These are phyloP conservation scores for Neelides folsomi DNA, from an alignment of 2,888 invertebrate genomes.

Conservation along the genomic window DNA sequence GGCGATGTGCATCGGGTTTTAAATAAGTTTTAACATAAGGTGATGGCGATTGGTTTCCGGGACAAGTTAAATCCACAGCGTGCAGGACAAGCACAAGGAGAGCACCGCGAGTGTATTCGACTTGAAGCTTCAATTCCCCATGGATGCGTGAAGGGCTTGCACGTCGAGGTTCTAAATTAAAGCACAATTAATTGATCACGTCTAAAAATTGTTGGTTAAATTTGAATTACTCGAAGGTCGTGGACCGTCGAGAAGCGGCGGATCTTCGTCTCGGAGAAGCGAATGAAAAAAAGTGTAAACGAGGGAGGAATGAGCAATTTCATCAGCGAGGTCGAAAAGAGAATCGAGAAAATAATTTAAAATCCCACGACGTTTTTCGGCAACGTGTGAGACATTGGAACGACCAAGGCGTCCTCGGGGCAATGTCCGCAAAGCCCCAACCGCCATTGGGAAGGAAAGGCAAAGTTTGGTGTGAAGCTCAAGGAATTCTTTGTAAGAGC, in stretches of 20 bases:
- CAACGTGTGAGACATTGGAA: constrained; percentile 87
- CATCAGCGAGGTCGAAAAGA: constrained; percentile 73
- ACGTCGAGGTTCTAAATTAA: constrained; percentile 3
- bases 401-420: constrained; percentile 48
- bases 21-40: constrained; percentile 86
- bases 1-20: constrained; percentile 79
- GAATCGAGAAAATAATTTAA: constrained; percentile 77
- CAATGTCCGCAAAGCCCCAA: constrained; percentile 22
- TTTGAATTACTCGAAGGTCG: no score
- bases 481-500: constrained; percentile 91
- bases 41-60: constrained; percentile 69
- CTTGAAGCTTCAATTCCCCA: constrained; percentile 64
- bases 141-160: constrained; percentile 36
- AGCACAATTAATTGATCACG: no score
- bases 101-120: constrained; percentile 59
- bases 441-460: constrained; percentile 73
- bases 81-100: constrained; percentile 77
- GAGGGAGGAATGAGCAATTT: constrained; percentile 88
- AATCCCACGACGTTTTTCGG: constrained; percentile 77
- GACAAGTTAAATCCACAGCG: constrained; percentile 71
- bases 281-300: constrained; percentile 99
- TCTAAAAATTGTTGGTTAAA: no score
- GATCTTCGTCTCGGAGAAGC: constrained; percentile 61
- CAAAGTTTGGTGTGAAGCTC: constrained; percentile 92
- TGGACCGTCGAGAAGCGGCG: constrained; percentile 44